Percentiles rank a stretch among this genome's conserved stretches.
These are phyloP conservation scores for Lamprotornis superbus DNA, from an alignment of 2,113 vertebrate species.

Conservation along the genomic window DNA sequence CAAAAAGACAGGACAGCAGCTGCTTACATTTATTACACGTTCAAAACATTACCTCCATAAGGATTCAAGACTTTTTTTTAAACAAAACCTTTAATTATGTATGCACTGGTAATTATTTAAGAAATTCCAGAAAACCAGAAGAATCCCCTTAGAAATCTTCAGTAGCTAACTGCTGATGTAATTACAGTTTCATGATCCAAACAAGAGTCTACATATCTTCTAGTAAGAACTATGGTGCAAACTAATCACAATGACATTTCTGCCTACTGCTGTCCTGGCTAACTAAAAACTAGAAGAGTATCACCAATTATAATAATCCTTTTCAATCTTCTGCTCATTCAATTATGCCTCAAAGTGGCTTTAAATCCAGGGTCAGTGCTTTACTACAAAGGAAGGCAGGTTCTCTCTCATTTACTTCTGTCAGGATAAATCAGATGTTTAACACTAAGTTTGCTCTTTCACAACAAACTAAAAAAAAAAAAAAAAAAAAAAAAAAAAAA, in stretches of 20 bases:
- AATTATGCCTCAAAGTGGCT: neutral
- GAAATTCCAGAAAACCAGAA: conserved; percentile 21
- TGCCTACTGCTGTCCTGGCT: neutral
- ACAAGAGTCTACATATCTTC: neutral
- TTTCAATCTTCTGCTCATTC: conserved; percentile 15
- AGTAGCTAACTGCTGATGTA: conserved; percentile 2
- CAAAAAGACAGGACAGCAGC: neutral
- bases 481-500: neutral
- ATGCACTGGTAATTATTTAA: neutral
- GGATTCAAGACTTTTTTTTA: neutral
- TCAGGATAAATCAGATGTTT: conserved; percentile 19
- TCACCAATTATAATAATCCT: conserved; percentile 18
- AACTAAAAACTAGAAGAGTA: neutral
- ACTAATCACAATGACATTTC: conserved; percentile 38
- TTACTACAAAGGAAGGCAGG: neutral
- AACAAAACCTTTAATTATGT: conserved; percentile 11
- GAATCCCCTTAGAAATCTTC: neutral
- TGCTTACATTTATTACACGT: neutral
- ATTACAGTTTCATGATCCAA: conserved; percentile 36
- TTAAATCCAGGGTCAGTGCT: conserved; percentile 6
- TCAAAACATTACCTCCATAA: neutral
- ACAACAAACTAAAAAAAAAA: neutral
- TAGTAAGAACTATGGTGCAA: neutral
- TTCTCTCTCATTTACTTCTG: neutral
- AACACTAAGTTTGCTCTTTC: neutral